phyloP scores from a whole-genome alignment of 2,113 vertebrate genomes.

The Sterrhoptilus dennistouni region DNA sequence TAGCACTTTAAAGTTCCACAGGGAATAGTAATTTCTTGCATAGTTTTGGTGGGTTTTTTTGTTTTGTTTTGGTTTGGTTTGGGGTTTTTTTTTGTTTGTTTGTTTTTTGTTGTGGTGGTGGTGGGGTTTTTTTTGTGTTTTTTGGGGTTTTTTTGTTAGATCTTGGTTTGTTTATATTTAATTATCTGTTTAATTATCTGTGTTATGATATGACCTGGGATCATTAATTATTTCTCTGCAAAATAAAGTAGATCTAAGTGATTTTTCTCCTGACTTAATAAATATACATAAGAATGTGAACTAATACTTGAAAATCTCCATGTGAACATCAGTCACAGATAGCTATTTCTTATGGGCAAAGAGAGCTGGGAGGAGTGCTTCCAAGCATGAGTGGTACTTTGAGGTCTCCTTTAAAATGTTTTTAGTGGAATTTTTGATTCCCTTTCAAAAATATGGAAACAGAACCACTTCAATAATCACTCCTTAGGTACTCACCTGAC shows the following conservation, averaged over 20 bases:
- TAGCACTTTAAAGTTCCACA: neutral
- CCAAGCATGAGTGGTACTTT: neutral
- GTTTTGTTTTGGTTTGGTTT: neutral
- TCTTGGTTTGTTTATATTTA: conserved; percentile 9
- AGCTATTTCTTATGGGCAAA: neutral
- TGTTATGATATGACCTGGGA: neutral
- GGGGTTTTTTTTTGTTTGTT: neutral
- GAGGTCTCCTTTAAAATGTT: neutral
- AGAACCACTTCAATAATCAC: neutral
- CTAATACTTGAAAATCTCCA: neutral
- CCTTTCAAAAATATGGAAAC: neutral
- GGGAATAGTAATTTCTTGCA: neutral
- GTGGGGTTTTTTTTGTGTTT: neutral
- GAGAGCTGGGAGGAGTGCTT: neutral
- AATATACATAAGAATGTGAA: neutral
- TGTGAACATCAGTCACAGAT: neutral
- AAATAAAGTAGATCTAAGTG: neutral
- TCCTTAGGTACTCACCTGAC: neutral
- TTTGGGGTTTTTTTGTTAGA: neutral
- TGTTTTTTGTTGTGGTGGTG: too few relatives aligned
- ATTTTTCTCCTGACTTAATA: neutral
- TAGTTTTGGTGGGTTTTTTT: neutral
- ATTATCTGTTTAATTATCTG: conserved; percentile 28
- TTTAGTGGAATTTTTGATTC: neutral
- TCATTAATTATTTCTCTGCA: conserved; percentile 26